Conservation (phyloP, 2,113 vertebrate genomes). For the Irena cyanogastra region DNA sequence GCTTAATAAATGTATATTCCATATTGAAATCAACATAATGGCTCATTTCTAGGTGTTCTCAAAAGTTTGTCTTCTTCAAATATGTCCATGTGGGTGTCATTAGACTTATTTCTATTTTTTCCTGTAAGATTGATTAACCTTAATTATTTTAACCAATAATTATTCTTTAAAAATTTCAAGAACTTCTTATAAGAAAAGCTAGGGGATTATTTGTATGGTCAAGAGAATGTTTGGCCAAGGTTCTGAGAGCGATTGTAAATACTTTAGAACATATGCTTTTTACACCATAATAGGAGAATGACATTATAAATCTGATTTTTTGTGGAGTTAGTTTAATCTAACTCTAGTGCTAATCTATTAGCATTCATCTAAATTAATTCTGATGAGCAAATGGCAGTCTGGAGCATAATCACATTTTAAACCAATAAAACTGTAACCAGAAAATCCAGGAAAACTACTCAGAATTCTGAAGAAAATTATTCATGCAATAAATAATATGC, state of each 20-base stretch:
- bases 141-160: background rate
- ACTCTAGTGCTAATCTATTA: background rate
- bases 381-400: background rate
- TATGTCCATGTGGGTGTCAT: background rate
- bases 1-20: background rate
- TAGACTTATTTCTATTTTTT: background rate
- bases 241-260: background rate
- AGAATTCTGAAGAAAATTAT: background rate
- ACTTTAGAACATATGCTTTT: background rate
- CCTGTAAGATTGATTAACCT: background rate
- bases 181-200: background rate
- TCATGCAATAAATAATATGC: background rate
- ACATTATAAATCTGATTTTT: background rate
- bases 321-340: background rate
- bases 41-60: background rate
- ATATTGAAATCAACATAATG: background rate
- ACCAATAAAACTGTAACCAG: background rate
- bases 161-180: background rate
- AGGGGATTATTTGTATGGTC: background rate
- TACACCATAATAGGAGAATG: background rate
- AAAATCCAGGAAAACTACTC: background rate
- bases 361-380: background rate
- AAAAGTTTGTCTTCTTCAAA: background rate
- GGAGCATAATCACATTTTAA: conserved; percentile 13
- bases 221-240: background rate